Percentiles rank a stretch among this genome's conserved stretches.
Evolutionary conservation across 2,797 vertebrate genomes (phyloP).

Genomic region (Acropternis orthonyx): DNA sequence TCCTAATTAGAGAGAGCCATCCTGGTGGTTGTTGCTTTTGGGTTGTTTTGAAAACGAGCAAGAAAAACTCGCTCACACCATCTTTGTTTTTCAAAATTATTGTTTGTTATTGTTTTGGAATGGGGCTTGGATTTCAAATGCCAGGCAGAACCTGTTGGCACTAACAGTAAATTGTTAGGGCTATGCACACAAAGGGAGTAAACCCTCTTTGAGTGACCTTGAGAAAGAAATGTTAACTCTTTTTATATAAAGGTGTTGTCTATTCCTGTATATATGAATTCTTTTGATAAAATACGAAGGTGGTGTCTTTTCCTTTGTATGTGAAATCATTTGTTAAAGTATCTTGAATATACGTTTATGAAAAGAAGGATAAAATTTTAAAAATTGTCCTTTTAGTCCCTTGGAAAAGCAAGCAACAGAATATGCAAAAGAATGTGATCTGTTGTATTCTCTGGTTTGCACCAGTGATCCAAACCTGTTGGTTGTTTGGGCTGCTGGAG

Average conservation of each 20-base stretch:
- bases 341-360: neutral
- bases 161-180: constrained; percentile 37
- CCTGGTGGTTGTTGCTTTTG: constrained; percentile 71
- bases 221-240: constrained; percentile 34
- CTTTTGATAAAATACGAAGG: neutral
- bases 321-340: neutral
- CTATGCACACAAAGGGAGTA: constrained; percentile 4
- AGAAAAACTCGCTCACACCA: constrained; percentile 73
- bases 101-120: constrained; percentile 82
- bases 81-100: constrained; percentile 76
- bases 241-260: neutral
- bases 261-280: neutral
- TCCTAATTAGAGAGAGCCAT: constrained; percentile 23
- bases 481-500: constrained; percentile 3
- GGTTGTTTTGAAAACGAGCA: constrained; percentile 82
- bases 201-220: constrained; percentile 51
- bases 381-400: constrained; percentile 8
- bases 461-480: neutral
- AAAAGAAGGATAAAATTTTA: constrained; percentile 61
- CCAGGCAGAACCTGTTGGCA: constrained; percentile 50
- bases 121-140: constrained; percentile 78
- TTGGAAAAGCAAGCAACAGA: constrained; percentile 14
- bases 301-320: neutral
- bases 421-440: neutral
- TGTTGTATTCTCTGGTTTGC: neutral